These are phyloP conservation scores for Neotoma lepida DNA, from an alignment of 2,113 vertebrate genomes.

Conservation along the genomic window DNA sequence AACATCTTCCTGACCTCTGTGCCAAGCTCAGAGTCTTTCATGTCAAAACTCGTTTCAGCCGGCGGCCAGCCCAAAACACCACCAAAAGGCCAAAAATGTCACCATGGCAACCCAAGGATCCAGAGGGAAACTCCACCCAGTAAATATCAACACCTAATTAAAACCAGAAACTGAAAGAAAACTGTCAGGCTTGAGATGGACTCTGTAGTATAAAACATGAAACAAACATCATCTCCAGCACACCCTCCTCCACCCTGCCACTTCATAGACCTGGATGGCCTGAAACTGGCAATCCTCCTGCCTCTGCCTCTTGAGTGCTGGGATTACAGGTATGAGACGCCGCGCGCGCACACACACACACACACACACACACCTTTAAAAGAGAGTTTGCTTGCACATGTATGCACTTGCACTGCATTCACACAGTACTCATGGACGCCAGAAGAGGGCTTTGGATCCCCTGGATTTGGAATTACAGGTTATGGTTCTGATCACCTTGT, in stretches of 20 bases:
- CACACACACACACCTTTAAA: background rate
- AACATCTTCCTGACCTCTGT: background rate
- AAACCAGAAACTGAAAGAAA: constrained; percentile 23
- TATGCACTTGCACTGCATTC: background rate
- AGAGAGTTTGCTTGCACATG: background rate
- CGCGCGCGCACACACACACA: background rate
- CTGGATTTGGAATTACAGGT: background rate
- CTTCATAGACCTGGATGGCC: no score
- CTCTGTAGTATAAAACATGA: background rate
- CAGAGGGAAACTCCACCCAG: constrained; percentile 14
- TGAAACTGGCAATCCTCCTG: background rate
- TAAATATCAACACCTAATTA: constrained; percentile 50
- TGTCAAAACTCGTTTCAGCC: constrained; percentile 60
- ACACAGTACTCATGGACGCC: background rate
- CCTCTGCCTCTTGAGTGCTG: background rate
- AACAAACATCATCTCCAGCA: background rate
- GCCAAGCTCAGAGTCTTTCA: constrained; percentile 19
- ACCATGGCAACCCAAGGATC: constrained; percentile 61
- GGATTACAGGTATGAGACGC: background rate
- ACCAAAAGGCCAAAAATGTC: constrained; percentile 44
- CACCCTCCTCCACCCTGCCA: no score
- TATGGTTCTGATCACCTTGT: background rate
- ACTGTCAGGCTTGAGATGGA: background rate
- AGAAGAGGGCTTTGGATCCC: background rate
- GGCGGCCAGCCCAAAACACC: background rate